Evolutionary conservation across 92 coral and sea anemone genomes (phyloP).

Genomic region (Actinostola sp.): DNA sequence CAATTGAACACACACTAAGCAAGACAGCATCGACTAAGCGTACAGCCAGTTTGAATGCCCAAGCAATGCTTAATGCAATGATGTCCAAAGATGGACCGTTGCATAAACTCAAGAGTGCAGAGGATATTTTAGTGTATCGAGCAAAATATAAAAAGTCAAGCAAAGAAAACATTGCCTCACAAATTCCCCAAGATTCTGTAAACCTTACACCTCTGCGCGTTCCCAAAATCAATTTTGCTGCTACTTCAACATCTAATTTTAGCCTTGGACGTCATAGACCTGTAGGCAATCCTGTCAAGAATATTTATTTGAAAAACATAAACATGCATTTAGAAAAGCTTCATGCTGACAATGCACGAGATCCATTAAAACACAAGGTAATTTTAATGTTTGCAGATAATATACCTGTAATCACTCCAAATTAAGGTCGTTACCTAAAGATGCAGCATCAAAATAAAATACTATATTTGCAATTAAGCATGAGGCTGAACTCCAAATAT

Average conservation of each 20-base stretch:
- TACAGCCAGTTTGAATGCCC: conserved; percentile 85
- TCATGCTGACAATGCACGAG: conserved; percentile 68
- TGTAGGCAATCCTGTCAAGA: conserved; percentile 76
- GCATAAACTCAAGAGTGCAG: conserved; percentile 66
- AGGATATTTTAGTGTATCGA: conserved; percentile 55
- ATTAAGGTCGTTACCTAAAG: no score
- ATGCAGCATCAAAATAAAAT: no score
- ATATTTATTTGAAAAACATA: conserved; percentile 71
- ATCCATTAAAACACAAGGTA: conserved; percentile 86
- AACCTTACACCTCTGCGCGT: conserved; percentile 70
- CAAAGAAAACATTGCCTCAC: conserved; percentile 55
- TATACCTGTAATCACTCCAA: not conserved
- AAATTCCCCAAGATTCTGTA: conserved; percentile 46
- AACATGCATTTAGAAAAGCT: conserved; percentile 74
- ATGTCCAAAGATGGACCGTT: conserved; percentile 79
- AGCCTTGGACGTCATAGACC: conserved; percentile 90
- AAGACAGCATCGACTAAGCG: conserved; percentile 91
- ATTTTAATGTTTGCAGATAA: not conserved
- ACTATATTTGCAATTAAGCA: no score
- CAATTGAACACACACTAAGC: conserved; percentile 81
- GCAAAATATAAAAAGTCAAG: conserved; percentile 62
- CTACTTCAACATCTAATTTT: conserved; percentile 96
- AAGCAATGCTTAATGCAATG: conserved; percentile 96
- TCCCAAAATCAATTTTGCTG: conserved; percentile 98
- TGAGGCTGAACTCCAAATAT: no score